phyloP scores from a whole-genome alignment of 2,113 vertebrate species.

The human (Homo sapiens) region GRCh38 chr17:1181501-1182000 shows the following conservation, averaged over 20 bases:
- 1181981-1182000: constrained; percentile 72
- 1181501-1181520: constrained; percentile 36
- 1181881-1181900: constrained; percentile 25
- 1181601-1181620: constrained; percentile 68
- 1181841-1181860: background rate
- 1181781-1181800: background rate
- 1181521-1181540: constrained; percentile 65
- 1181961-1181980: constrained; percentile 76
- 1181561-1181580: constrained; percentile 44
- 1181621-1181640: constrained; percentile 65
- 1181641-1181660: constrained; percentile 26
- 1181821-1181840: background rate
- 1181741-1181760: background rate
- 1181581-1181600: constrained; percentile 10
- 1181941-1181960: constrained; percentile 80
- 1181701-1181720: background rate
- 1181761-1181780: background rate
- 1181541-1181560: constrained; percentile 43
- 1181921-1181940: constrained; percentile 74
- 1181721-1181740: constrained; percentile 31
- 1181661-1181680: background rate
- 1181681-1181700: background rate
- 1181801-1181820: background rate
- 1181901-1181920: constrained; percentile 39
- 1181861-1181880: background rate